Base-by-base conservation (phyloP, 2,113 vertebrate genomes). In the Podarcis muralis region DNA sequence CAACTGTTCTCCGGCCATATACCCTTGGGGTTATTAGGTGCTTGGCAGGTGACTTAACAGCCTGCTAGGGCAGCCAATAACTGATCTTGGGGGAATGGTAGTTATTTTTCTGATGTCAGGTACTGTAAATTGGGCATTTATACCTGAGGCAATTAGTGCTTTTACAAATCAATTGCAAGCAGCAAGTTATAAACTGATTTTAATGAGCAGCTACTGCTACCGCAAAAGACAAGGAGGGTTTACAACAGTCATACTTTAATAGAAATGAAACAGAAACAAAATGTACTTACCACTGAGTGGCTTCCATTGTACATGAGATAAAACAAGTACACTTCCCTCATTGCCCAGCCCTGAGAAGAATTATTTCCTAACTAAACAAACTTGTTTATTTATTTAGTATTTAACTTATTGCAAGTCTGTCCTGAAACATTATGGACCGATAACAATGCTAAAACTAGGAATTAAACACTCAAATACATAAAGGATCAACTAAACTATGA, bases 401-500 rank as follows among this genome's bases (percentile, higher is more conserved):
- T 32, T 71, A 71, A 83, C 35, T 25, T 18, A 5, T 62, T 62
- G 59, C 18, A 62, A 6, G n/a, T 5, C 48, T 71, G 23, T 71
- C 59, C 9, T 25, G 32, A 43, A 30, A 66, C 8, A 13, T 65
- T 82, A 66, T 40, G 32, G 32, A 6, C 27, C 11, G 32, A 11
- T 37, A 66, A 82, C 37, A 40, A 75, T 85, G 75, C 30, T 85
- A 16, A 40, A 75, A 85, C 35, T 7, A 81, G 18, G 27, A 57
- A 80, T 59, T 59, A 81, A 59, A 25, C 3, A 27, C 9, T 82
- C 35, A 11, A 66, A 82, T 65, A 35, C 25, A 25, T 35, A 81
- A 35, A 66, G 32, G 48, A 48, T 48, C 48, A 48, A 48, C 86
- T 97, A 81, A 97, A 98, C 92, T 98, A 97, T 88, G 98, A 98